Evolutionary conservation across 1,140 invertebrate genomes (phyloP).

Genomic region (Monomorium pharaonis): DNA sequence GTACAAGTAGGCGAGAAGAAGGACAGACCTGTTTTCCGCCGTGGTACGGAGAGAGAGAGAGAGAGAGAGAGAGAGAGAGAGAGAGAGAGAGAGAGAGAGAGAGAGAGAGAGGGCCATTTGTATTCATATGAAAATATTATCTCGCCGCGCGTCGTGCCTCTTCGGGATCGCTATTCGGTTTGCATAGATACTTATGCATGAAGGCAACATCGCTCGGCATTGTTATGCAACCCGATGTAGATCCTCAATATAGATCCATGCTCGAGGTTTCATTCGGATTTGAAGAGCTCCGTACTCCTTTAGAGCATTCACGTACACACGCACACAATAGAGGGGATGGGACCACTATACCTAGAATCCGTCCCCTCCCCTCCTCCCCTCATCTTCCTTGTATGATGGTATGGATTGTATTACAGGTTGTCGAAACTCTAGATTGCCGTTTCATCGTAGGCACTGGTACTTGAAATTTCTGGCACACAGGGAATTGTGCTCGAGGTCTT

Average conservation of each 20-base stretch:
- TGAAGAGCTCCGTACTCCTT: conserved; percentile 72
- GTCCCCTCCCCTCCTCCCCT: not conserved
- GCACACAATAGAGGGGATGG: conserved; percentile 45
- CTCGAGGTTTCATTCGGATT: conserved; percentile 72
- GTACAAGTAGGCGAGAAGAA: conserved; percentile 40
- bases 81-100: conserved; percentile 50
- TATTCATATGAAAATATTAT: conserved; percentile 80
- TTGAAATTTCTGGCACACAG: not conserved
- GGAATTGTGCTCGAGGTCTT: not conserved
- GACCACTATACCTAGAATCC: conserved; percentile 49
- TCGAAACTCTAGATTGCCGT: conserved; percentile 65
- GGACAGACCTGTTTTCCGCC: conserved; percentile 37
- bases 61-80: conserved; percentile 39
- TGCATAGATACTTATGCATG: conserved; percentile 80
- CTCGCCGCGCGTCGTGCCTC: conserved; percentile 75
- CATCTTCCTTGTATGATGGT: conserved; percentile 46
- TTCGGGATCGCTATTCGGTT: conserved; percentile 78
- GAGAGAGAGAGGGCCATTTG: conserved; percentile 68
- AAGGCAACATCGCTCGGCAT: conserved; percentile 76
- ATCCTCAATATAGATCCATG: conserved; percentile 77
- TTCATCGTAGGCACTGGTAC: conserved; percentile 53
- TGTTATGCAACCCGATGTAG: conserved; percentile 77
- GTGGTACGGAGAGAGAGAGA: not conserved
- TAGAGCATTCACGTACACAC: conserved; percentile 56
- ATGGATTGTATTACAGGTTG: conserved; percentile 70